Evolutionary conservation across 2,888 invertebrate genomes (phyloP).

Genomic region (Sinelater perroti): DNA sequence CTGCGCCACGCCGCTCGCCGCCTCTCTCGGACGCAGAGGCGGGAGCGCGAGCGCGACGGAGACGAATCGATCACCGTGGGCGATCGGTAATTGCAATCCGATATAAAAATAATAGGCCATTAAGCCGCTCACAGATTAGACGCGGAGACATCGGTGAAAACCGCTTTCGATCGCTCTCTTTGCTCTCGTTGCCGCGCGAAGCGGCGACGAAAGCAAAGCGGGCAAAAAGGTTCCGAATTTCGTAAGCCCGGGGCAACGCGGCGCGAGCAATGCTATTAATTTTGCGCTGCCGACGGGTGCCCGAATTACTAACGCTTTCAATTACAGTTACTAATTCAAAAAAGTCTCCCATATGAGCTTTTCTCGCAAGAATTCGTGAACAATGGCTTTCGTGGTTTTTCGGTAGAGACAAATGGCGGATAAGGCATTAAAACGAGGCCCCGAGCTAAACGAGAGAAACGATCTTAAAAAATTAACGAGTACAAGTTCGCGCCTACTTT

Average conservation of each 20-base stretch:
- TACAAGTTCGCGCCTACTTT: no score
- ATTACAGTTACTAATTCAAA: background rate
- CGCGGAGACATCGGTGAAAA: slow-evolving; percentile 39
- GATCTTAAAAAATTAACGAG: no score
- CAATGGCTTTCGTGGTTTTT: no score
- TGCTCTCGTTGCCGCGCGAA: slow-evolving; percentile 11
- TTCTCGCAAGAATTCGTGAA: no score
- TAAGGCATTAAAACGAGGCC: no score
- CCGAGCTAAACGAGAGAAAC: no score
- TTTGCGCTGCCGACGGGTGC: background rate
- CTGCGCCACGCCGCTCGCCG: slow-evolving; percentile 12
- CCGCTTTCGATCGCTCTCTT: slow-evolving; percentile 31
- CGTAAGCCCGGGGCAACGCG: slow-evolving; percentile 2
- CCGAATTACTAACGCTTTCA: slow-evolving; percentile 11
- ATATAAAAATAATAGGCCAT: slow-evolving; percentile 32
- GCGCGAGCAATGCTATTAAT: background rate
- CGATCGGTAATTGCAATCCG: slow-evolving; percentile 23
- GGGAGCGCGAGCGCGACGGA: slow-evolving; percentile 7
- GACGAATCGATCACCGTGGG: slow-evolving; percentile 22
- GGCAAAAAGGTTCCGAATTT: no score
- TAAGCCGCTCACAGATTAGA: slow-evolving; percentile 25
- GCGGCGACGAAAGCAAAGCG: slow-evolving; percentile 12
- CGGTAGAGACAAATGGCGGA: no score
- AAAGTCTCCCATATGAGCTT: no score
- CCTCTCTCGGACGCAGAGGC: slow-evolving; percentile 6